phyloP scores from a whole-genome alignment of 2,113 vertebrate genomes.

The Brachionichthys hirsutus region DNA sequence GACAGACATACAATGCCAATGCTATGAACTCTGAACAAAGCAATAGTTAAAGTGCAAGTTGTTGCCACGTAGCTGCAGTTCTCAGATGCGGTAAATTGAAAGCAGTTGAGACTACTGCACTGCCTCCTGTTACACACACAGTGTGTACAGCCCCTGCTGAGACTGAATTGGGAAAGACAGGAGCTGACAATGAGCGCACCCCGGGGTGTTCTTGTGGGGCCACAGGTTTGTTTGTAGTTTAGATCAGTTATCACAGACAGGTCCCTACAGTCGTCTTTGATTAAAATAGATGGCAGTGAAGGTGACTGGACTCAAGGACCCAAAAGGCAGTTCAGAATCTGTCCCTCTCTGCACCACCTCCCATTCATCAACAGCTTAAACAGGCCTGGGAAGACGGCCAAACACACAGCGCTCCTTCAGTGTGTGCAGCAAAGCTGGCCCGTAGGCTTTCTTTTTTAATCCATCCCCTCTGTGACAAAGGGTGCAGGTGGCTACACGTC shows the following conservation, averaged over 20 bases:
- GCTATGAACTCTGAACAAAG: neutral
- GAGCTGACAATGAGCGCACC: slow-evolving; percentile 36
- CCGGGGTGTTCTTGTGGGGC: slow-evolving; percentile 27
- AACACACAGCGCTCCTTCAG: slow-evolving; percentile 52
- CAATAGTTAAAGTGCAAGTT: neutral
- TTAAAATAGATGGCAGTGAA: slow-evolving; percentile 65
- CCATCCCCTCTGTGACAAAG: slow-evolving; percentile 51
- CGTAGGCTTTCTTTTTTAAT: slow-evolving; percentile 61
- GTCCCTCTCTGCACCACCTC: slow-evolving; percentile 59
- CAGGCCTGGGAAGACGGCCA: slow-evolving; percentile 59
- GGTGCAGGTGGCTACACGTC: slow-evolving; percentile 72
- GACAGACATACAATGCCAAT: neutral
- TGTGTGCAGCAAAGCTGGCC: slow-evolving; percentile 58
- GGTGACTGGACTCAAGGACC: slow-evolving; percentile 59
- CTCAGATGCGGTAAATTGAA: neutral
- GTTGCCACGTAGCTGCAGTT: neutral
- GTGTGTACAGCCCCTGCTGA: slow-evolving; percentile 1
- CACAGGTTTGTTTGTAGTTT: slow-evolving; percentile 47
- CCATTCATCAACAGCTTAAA: slow-evolving; percentile 70
- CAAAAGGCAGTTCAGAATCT: slow-evolving; percentile 57
- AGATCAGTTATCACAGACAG: slow-evolving; percentile 63
- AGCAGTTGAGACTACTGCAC: slow-evolving; percentile 3
- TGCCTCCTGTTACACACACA: slow-evolving; percentile 5
- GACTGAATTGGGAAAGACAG: slow-evolving; percentile 30
- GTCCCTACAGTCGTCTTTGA: slow-evolving; percentile 55